These are phyloP conservation scores for Cosmorhoe ocellata DNA, from an alignment of 2,888 invertebrate genomes.

Conservation along the genomic window DNA sequence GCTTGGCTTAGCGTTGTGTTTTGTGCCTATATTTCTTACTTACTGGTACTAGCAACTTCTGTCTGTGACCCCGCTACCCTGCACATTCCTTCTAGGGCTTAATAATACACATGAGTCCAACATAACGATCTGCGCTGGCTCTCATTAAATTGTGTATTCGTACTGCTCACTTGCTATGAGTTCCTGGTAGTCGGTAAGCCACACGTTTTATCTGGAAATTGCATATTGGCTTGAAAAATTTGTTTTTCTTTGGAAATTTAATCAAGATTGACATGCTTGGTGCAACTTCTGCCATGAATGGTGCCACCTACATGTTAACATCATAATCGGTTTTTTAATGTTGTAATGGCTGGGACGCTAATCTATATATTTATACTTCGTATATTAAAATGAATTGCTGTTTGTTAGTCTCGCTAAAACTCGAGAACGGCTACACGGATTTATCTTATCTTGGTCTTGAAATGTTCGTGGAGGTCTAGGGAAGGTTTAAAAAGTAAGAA, in stretches of 20 bases:
- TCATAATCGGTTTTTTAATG: no score
- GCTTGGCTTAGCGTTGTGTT: not conserved
- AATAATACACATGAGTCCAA: slow-evolving; percentile 75
- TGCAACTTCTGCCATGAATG: no score
- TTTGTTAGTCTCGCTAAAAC: no score
- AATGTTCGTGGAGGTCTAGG: no score
- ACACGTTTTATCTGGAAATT: slow-evolving; percentile 21
- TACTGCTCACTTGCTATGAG: slow-evolving; percentile 52
- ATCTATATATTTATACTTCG: no score
- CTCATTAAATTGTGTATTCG: slow-evolving; percentile 71
- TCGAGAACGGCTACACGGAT: no score
- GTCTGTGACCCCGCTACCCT: slow-evolving; percentile 67
- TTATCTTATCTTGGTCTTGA: no score
- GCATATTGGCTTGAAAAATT: not conserved
- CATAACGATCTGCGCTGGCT: slow-evolving; percentile 70
- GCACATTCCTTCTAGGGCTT: slow-evolving; percentile 77
- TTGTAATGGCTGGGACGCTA: no score
- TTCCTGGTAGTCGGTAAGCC: slow-evolving; percentile 46
- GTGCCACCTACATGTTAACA: no score
- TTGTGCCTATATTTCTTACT: slow-evolving; percentile 27
- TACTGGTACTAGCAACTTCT: slow-evolving; percentile 53
- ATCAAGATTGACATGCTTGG: no score
- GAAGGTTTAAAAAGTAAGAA: no score
- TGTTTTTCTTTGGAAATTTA: not conserved
- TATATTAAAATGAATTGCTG: no score